These are phyloP conservation scores for Stratiolaelaps scimitus DNA, from an alignment of 1,140 invertebrate genomes.

Conservation along the genomic window DNA sequence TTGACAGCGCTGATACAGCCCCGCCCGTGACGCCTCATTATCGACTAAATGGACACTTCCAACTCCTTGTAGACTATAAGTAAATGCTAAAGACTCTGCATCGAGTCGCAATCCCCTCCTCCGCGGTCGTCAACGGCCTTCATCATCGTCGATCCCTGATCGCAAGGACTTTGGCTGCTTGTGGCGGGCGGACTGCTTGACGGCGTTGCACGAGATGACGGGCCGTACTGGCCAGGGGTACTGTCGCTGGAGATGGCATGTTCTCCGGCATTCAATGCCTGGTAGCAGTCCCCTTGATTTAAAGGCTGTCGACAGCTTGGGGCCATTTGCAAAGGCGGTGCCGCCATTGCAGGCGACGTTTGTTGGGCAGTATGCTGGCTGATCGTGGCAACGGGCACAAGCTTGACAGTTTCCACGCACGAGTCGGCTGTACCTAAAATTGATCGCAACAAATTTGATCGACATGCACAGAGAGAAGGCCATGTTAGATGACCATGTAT, in stretches of 20 bases:
- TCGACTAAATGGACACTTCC: slow-evolving; percentile 26
- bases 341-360: too few relatives aligned
- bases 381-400: not conserved
- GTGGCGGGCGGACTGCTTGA: slow-evolving; percentile 3
- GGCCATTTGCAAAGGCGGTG: too few relatives aligned
- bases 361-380: not conserved
- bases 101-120: slow-evolving; percentile 26
- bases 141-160: not conserved
- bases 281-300: not conserved
- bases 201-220: not conserved
- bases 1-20: too few relatives aligned
- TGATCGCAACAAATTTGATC: too few relatives aligned
- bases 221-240: not conserved
- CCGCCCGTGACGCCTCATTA: too few relatives aligned
- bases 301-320: too few relatives aligned
- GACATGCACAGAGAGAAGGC: too few relatives aligned
- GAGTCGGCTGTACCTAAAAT: slow-evolving; percentile 15
- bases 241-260: not conserved
- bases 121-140: slow-evolving; percentile 26
- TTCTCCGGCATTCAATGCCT: not conserved
- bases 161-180: not conserved
- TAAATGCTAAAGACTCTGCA: slow-evolving; percentile 29
- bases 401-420: slow-evolving; percentile 15
- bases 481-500: too few relatives aligned
- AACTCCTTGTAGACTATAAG: slow-evolving; percentile 28